Evolutionary conservation across 2,888 invertebrate species (phyloP), one percentile per base, ranked within the genome.

Genomic region (Drosophila planitibia): DNA sequence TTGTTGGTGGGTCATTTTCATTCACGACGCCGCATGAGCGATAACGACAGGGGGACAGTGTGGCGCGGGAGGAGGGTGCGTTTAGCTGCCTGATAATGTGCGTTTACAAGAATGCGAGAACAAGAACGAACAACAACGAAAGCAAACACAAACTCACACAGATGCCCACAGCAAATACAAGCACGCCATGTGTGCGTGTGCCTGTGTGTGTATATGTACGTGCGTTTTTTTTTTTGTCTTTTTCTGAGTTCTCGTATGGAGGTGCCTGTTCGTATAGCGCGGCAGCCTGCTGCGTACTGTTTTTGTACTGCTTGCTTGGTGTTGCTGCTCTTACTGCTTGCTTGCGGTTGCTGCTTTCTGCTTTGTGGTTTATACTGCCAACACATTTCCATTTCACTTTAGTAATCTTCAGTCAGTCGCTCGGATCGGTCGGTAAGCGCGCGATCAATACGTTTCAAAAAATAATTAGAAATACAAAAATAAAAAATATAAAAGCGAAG

Each of bases 331-430:
- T 32, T 32, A 12, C 33, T 47, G 47, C 22, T 47, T 53, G 44
- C 22, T 47, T 54, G 33, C 58, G 78, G 76, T 62, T 81, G 73
- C 67, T 89, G 81, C 59, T 72, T 63, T 59, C 67, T 71, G 74
- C 81, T 76, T 87, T 87, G 85, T 77, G 85, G 91, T 90, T 90
- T 82, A 79, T 90, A 89, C 86, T 89, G 82, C 90, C 89, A 89
- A 78, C 83, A 92, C 89, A 82, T 90, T 90, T 91, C 79, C 89
- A 83, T 90, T 90, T 92, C 85, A 87, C 92, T 83, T 93, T 89
- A 93, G 93, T 93, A 92, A 92, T 91, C 90, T 92, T 92, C 88
- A 92, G 91, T 83, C 91, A 91, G 91, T 86, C 91, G 93, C 91
- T 92, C 91, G 90, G 85, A 90, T 90, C 86, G 82, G 83, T 81